These are phyloP conservation scores for Phylloscopus trochiloides DNA, from an alignment of 2,113 vertebrate genomes.

Conservation along the genomic window DNA sequence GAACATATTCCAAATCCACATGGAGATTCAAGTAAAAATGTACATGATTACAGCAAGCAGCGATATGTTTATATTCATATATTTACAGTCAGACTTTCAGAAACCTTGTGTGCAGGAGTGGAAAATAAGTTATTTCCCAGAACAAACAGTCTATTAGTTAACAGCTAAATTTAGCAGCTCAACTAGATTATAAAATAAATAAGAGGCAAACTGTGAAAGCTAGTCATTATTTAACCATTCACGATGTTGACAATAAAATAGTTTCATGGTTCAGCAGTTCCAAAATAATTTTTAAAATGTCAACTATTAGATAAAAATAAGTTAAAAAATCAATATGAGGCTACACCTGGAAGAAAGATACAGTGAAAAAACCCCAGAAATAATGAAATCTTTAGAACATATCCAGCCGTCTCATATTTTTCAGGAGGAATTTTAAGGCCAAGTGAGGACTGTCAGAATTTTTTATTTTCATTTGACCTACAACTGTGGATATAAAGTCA, in stretches of 20 bases:
- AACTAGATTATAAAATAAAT: conserved; percentile 74
- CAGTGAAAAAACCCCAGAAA: conserved; percentile 15
- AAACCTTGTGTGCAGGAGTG: conserved; percentile 59
- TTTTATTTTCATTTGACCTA: neutral
- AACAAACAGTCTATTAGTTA: conserved; percentile 68
- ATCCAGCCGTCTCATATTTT: neutral
- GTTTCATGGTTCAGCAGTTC: conserved; percentile 69
- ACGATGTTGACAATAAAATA: conserved; percentile 71
- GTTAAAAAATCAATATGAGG: neutral
- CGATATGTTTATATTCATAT: conserved; percentile 76
- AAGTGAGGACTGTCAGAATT: neutral
- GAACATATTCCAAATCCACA: conserved; percentile 71
- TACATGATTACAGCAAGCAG: conserved; percentile 69
- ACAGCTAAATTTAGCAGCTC: conserved; percentile 71
- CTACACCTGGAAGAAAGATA: conserved; percentile 24
- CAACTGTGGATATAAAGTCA: neutral
- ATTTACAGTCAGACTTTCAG: conserved; percentile 75
- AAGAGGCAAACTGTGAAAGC: conserved; percentile 64
- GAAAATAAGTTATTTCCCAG: conserved; percentile 72
- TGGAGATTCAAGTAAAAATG: conserved; percentile 72
- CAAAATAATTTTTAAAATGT: conserved; percentile 70
- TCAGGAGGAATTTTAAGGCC: neutral
- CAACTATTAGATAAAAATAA: conserved; percentile 59
- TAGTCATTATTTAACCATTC: conserved; percentile 68
- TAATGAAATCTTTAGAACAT: conserved; percentile 25